Percentiles rank a stretch among this genome's conserved stretches.
Evolutionary conservation across 1,140 invertebrate species (phyloP).

Genomic region (Acromyrmex heyeri): DNA sequence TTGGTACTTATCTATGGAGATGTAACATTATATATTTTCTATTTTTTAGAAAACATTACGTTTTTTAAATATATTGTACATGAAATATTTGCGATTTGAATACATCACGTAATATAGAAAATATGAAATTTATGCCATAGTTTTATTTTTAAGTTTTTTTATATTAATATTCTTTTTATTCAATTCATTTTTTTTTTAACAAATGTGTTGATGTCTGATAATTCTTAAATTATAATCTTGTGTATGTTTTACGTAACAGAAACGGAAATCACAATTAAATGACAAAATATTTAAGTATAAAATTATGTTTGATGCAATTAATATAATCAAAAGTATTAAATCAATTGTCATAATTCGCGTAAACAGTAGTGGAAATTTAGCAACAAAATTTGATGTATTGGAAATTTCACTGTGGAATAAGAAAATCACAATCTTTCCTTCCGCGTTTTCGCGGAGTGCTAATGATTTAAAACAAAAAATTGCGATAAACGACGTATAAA

Average conservation of each 20-base stretch:
- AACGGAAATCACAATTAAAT: not conserved
- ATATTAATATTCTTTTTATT: not conserved
- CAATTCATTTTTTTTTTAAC: not conserved
- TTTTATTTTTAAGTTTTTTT: not conserved
- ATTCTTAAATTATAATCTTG: not conserved
- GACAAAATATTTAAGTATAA: not conserved
- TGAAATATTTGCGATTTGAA: not conserved
- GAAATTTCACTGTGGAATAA: conserved; percentile 11
- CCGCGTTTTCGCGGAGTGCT: not conserved
- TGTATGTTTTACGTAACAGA: not conserved
- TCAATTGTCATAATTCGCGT: not conserved
- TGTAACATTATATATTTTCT: conserved; percentile 6
- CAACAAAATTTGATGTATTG: not conserved
- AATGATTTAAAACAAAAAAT: conserved; percentile 3
- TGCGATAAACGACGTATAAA: not conserved
- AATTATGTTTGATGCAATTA: not conserved
- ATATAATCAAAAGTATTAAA: not conserved
- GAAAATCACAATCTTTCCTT: conserved; percentile 9
- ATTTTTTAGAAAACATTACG: conserved; percentile 14
- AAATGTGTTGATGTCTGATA: not conserved
- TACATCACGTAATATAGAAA: not conserved
- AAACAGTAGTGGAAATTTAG: not conserved
- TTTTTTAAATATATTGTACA: not conserved
- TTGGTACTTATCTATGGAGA: conserved; percentile 15
- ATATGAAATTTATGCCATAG: not conserved